Base-by-base conservation (phyloP, 2,113 vertebrate species). In the Eptesicus fuscus region DNA sequence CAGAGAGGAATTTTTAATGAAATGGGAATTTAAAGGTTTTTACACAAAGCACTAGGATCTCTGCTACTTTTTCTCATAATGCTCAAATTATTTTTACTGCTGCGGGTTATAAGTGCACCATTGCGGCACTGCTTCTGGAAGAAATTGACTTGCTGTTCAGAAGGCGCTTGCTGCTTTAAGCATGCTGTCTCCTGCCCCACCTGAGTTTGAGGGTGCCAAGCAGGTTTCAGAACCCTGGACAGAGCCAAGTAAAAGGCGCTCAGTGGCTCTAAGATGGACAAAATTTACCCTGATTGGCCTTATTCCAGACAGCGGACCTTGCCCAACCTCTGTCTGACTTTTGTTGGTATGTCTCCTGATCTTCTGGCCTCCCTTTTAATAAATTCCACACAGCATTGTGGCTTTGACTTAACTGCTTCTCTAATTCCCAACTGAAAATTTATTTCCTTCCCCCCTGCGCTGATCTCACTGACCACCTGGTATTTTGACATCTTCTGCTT, bases 1-100 rank as follows among this genome's bases (percentile, higher is more conserved):
- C 97, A 98, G 96, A 98, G 88, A 79, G 95, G 98, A 98, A 98
- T 98, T 98, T 98, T 98, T 98, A 98, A 98, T 98, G 98, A 99
- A 99, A 98, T 98, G 97, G 97, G 96, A 98, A 98, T 98, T 98
- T 98, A 97, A 98, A 98, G 98, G 98, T 98, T 98, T 98, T 98
- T 98, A 97, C 93, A 98, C 97, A 98, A 98, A 98, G 98, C 97
- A 97, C 97, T 95, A 94, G 96, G 98, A 97, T 97, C 95, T 90
- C 95, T 98, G 95, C 93, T 84, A 78, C 96, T 97, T 95, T 98
- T 98, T 94, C 85, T 98, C 90, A 71, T 96, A 96, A 98, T 94
- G 93, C 88, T 95, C 96, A 98, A 98, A 98, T 98, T 97, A 96
- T 96, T 97, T 96, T 98, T 94, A 96, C 96, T 96, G 90, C 86